These are phyloP conservation scores for Hirundo rustica DNA, from an alignment of 2,797 vertebrate species.

Conservation along the genomic window DNA sequence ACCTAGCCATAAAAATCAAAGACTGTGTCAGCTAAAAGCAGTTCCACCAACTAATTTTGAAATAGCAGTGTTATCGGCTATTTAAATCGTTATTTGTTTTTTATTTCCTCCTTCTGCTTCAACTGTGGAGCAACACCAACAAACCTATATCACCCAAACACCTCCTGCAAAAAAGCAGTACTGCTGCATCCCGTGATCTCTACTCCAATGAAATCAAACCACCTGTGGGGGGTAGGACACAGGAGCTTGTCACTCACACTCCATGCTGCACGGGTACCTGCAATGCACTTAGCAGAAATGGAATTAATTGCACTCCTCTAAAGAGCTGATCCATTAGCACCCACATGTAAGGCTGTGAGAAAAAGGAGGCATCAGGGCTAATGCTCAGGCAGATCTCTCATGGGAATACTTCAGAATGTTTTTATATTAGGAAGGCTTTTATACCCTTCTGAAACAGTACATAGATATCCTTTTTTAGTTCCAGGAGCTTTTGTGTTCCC, in stretches of 20 bases:
- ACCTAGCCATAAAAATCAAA: neutral
- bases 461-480: neutral
- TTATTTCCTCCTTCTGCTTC: neutral
- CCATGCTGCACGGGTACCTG: neutral
- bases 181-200: neutral
- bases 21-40: neutral
- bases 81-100: neutral
- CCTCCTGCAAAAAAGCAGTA: neutral
- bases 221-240: neutral
- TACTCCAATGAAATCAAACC: neutral
- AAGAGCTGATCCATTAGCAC: conserved; percentile 27
- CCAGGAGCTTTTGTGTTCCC: neutral
- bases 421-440: conserved; percentile 15
- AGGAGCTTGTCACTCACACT: neutral
- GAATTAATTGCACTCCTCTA: conserved; percentile 19
- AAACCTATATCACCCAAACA: neutral
- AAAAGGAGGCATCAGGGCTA: neutral
- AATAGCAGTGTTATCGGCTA: neutral
- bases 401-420: neutral
- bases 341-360: neutral
- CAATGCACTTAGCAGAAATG: neutral
- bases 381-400: neutral
- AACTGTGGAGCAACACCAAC: neutral
- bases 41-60: neutral
- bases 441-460: neutral